Evolutionary conservation across 2,113 vertebrate species (phyloP).

Genomic region (Spizaetus ornatus): DNA sequence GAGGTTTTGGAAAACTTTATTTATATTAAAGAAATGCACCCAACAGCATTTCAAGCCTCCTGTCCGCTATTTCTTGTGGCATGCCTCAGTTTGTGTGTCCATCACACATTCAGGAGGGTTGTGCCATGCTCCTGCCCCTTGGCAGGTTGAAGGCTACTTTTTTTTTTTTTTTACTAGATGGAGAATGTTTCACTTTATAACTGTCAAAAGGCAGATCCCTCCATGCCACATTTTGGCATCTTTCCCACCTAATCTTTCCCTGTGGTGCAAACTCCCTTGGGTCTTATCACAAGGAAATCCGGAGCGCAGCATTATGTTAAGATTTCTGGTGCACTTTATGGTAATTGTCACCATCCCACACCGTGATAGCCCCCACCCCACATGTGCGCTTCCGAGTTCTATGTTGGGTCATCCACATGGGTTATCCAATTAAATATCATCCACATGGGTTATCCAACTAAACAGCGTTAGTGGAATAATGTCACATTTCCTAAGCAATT

Average conservation of each 20-base stretch:
- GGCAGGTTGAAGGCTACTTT: background rate
- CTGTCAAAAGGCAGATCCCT: background rate
- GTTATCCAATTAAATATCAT: background rate
- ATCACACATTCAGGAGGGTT: background rate
- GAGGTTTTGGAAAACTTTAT: slow-evolving; percentile 47
- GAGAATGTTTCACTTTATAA: background rate
- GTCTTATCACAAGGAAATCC: slow-evolving; percentile 4
- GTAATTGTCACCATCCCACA: background rate
- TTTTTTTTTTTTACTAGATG: background rate
- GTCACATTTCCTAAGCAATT: background rate
- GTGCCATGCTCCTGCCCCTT: background rate
- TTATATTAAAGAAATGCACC: slow-evolving; percentile 60
- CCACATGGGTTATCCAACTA: background rate
- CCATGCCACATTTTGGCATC: background rate
- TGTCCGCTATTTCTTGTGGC: background rate
- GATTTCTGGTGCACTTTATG: background rate
- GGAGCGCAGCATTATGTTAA: background rate
- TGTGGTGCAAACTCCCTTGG: background rate
- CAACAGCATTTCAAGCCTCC: slow-evolving; percentile 36
- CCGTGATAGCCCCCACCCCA: background rate
- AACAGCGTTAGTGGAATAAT: background rate
- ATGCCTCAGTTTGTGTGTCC: background rate
- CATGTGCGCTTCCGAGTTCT: fast-evolving
- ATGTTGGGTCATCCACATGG: background rate
- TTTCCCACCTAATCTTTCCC: background rate